Evolutionary conservation across 1,140 invertebrate genomes (phyloP).

Genomic region (Lethocerus indicus): DNA sequence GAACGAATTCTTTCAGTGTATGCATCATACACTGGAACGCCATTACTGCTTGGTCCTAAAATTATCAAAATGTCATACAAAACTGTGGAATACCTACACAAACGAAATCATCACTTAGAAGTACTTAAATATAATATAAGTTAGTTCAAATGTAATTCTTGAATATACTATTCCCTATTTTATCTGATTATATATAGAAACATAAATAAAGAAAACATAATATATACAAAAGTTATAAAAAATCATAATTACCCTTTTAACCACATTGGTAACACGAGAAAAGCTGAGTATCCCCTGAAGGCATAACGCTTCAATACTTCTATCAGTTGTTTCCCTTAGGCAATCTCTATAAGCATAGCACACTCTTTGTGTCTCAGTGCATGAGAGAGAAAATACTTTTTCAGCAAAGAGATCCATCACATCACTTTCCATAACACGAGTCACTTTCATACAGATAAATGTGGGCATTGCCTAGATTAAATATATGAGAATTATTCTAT

Average conservation of each 20-base stretch:
- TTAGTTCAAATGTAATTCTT: background rate
- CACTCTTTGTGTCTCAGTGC: slow-evolving; percentile 1
- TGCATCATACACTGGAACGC: slow-evolving; percentile 1
- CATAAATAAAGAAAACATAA: too few species aligned
- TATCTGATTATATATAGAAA: too few species aligned
- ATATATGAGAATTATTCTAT: background rate
- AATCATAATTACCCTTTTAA: too few species aligned
- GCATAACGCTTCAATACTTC: background rate
- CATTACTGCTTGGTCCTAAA: slow-evolving; percentile 1
- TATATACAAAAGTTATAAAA: too few species aligned
- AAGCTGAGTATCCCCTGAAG: background rate
- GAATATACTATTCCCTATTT: too few species aligned
- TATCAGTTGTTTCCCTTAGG: background rate
- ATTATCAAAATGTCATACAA: too few species aligned
- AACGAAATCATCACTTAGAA: background rate
- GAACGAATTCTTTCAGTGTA: background rate
- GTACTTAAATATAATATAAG: background rate
- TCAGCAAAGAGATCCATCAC: slow-evolving; percentile 1
- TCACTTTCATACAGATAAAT: background rate
- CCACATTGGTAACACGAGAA: too few species aligned
- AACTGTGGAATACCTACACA: too few species aligned
- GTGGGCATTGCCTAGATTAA: background rate
- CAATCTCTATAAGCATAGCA: slow-evolving; percentile 1
- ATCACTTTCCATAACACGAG: slow-evolving; percentile 1
- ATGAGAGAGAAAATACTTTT: background rate